Conservation (phyloP, 2,113 vertebrate species). For the Aegithalos caudatus region DNA sequence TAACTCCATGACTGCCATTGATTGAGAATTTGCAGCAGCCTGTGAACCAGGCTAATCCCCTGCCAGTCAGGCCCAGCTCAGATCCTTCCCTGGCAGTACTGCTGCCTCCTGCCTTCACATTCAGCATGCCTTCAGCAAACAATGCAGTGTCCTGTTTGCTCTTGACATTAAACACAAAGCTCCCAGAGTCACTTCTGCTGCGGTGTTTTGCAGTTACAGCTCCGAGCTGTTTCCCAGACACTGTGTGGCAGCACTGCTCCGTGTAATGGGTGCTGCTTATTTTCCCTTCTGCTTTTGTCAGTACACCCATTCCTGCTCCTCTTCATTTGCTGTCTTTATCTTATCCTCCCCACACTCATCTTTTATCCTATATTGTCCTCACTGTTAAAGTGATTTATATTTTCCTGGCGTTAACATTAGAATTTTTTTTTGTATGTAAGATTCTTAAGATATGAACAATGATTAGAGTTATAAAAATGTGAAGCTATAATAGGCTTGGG, state of each 20-base stretch:
- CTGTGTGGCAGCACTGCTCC: constrained; percentile 61
- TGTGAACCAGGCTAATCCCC: background rate
- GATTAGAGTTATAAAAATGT: background rate
- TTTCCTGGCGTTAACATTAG: background rate
- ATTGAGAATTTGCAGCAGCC: background rate
- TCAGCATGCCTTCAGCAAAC: background rate
- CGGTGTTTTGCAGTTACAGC: background rate
- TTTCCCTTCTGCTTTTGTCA: background rate
- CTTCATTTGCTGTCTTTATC: background rate
- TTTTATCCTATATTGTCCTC: background rate
- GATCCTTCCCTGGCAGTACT: background rate
- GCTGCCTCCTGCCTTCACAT: background rate
- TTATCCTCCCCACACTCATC: background rate
- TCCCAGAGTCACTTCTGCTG: background rate
- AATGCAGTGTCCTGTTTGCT: background rate
- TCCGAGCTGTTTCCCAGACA: background rate
- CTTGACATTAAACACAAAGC: background rate
- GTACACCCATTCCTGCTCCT: background rate
- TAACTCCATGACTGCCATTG: background rate
- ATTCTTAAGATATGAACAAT: background rate
- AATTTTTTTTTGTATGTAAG: background rate
- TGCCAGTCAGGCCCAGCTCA: background rate
- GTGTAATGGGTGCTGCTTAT: background rate
- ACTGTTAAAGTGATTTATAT: background rate
- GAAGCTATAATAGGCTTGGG: background rate